Conservation (phyloP, 2,888 invertebrate species). For the Pachliopta kotzebuea region DNA sequence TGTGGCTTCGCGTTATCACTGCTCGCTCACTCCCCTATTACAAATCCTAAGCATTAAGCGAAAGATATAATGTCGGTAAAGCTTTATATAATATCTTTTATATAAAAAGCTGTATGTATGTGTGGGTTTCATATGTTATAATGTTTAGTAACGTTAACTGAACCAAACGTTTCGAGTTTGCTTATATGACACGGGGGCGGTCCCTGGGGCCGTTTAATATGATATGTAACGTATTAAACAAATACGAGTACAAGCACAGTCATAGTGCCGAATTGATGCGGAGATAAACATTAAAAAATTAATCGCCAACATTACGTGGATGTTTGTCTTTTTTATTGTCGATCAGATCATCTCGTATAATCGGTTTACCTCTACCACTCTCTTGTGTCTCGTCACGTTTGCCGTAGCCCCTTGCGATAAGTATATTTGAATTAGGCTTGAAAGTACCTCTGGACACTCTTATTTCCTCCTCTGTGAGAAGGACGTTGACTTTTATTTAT, state of each 20-base stretch:
- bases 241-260: constrained; percentile 13
- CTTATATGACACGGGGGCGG: constrained; percentile 31
- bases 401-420: constrained; percentile 69
- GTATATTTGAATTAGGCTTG: constrained; percentile 63
- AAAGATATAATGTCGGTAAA: constrained; percentile 12
- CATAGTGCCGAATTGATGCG: not conserved
- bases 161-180: constrained; percentile 24
- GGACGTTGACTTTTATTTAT: constrained; percentile 36
- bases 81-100: constrained; percentile 16
- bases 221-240: constrained; percentile 30
- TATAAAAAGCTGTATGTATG: constrained; percentile 19
- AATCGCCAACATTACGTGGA: constrained; percentile 29
- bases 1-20: constrained; percentile 6
- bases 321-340: constrained; percentile 33
- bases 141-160: constrained; percentile 25
- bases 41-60: constrained; percentile 20
- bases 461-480: constrained; percentile 66
- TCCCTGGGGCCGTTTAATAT: constrained; percentile 34
- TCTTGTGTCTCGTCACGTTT: constrained; percentile 39
- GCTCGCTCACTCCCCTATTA: constrained; percentile 3
- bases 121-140: constrained; percentile 19
- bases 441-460: constrained; percentile 65
- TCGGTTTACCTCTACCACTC: constrained; percentile 41
- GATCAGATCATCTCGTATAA: constrained; percentile 30
- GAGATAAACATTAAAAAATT: constrained; percentile 21